A percentile compares a stretch with the other conserved stretches of the same genome.
phyloP scores from a whole-genome alignment of 1,140 invertebrate species.

The Phthorimaea operculella region DNA sequence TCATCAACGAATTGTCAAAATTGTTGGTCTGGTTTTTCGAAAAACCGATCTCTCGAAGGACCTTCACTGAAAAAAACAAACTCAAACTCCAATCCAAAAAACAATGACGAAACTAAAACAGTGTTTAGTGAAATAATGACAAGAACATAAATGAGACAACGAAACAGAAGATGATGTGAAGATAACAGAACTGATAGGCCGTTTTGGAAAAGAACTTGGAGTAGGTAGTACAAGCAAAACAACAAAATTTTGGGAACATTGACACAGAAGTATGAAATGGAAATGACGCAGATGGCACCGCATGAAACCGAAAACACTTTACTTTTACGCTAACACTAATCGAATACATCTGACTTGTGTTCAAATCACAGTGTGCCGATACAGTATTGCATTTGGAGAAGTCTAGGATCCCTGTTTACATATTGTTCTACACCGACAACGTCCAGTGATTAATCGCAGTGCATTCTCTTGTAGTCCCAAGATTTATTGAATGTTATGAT shows the following conservation, averaged over 20 bases:
- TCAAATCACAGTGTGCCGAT: constrained; percentile 35
- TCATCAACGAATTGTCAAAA: constrained; percentile 40
- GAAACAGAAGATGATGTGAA: constrained; percentile 47
- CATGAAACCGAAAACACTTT: constrained; percentile 9
- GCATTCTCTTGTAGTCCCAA: constrained; percentile 43
- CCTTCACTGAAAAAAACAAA: constrained; percentile 47
- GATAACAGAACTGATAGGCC: constrained; percentile 60
- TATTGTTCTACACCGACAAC: constrained; percentile 33
- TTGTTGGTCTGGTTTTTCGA: constrained; percentile 43
- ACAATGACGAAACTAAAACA: constrained; percentile 31
- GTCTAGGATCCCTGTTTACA: constrained; percentile 21
- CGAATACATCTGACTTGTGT: constrained; percentile 21
- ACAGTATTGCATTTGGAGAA: constrained; percentile 18
- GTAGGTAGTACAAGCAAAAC: constrained; percentile 49
- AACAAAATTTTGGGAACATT: constrained; percentile 48
- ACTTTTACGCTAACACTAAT: constrained; percentile 27
- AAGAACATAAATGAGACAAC: constrained; percentile 42
- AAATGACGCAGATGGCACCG: constrained; percentile 37
- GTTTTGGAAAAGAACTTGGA: constrained; percentile 64
- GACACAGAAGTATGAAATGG: constrained; percentile 47
- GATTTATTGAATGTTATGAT: constrained; percentile 44
- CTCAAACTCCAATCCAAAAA: constrained; percentile 24
- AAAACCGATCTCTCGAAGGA: constrained; percentile 67
- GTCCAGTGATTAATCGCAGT: constrained; percentile 45
- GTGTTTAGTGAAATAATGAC: constrained; percentile 48